Base-by-base conservation (phyloP, 35 echinoderm and acorn worm genomes). In the Apostichopus parvimensis region DNA sequence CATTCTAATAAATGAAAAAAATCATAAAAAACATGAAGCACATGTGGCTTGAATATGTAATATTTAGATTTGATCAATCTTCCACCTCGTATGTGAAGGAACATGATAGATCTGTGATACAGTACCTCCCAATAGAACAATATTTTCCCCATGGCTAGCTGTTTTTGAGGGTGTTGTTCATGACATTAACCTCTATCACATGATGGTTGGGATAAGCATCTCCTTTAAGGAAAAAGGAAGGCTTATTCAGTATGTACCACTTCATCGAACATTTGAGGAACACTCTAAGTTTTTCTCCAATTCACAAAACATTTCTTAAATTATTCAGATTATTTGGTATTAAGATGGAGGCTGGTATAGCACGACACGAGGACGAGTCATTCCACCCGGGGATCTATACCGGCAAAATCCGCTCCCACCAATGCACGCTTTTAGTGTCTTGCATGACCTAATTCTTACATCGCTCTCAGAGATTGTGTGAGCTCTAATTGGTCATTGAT, bases 401-500 rank as follows among this genome's bases (percentile, higher is more conserved):
- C 28, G 52, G 2, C 25, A 13, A 10, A 12, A 80, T 12, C 53
- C 52, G 28, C 78, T 6, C 22, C 22, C 23, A 80, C 78, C 78
- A 2, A 80, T 75, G 7, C 20, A 14, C 6, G 6, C 15, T 20
- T 75, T 75, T 75, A 75, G 71, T 22, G 21, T 75, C 71, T 22
- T 75, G 15, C 71, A 75, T 75, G 55, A 21, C 55, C 81, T 84
- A 84, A 58, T 84, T 58, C 56, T 58, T 84, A 22, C 71, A 20
- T 75, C 71, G 17, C 71, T 75, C 71, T 75, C 71, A 22, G 81
- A 84, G 54, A 84, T 45, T n/a, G 54, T 84, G 57, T 53, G 52
- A 83, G 4, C 81, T 84, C 20, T 59, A 60, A 84, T 84, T 84
- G 81, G 81, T 59, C 56, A 84, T 59, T 55, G 52, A 84, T 59